These are phyloP conservation scores for Triops cancriformis DNA, from an alignment of 1,140 invertebrate species.

Conservation along the genomic window DNA sequence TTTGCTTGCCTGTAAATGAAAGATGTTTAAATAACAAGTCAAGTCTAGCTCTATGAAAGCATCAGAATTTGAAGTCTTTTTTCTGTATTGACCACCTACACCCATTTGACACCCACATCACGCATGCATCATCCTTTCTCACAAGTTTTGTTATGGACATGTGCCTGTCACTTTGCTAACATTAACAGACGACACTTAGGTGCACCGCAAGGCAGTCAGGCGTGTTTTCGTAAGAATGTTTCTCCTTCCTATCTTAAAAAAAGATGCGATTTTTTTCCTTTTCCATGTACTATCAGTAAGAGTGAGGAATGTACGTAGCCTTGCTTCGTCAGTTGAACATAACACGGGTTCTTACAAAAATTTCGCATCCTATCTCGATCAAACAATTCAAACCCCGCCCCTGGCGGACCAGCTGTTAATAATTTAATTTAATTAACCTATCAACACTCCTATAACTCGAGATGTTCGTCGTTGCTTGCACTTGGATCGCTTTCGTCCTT, in stretches of 20 bases:
- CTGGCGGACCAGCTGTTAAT: background rate
- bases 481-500: background rate
- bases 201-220: constrained; percentile 11
- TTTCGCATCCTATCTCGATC: no score
- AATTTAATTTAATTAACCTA: constrained; percentile 1
- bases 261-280: background rate
- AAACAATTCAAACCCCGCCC: no score
- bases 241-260: background rate
- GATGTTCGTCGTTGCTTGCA: background rate
- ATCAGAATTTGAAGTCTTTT: background rate
- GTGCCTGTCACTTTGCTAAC: background rate
- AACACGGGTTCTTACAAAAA: no score
- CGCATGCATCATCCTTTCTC: background rate
- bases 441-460: background rate
- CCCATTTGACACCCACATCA: background rate
- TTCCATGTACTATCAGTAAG: no score
- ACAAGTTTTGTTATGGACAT: background rate
- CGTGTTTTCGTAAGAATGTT: background rate
- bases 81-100: background rate
- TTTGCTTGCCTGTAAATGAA: no score
- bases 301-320: no score
- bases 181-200: background rate
- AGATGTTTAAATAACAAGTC: no score
- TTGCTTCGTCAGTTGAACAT: no score
- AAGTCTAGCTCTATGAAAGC: no score